phyloP scores from a whole-genome alignment of 2,888 invertebrate genomes.

The Metallyticus violacea region DNA sequence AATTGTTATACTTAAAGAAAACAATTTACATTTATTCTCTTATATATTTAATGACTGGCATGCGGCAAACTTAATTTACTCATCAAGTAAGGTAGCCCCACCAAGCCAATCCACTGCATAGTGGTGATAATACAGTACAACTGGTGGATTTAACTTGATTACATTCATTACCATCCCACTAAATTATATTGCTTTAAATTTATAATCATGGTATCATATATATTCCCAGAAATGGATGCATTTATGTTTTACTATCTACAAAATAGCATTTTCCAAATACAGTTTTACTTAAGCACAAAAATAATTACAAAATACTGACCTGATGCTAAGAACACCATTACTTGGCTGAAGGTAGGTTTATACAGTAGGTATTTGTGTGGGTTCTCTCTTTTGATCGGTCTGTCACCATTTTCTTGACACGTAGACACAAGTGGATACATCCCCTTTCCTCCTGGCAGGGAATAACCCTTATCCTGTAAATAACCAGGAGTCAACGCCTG shows the following conservation, averaged over 20 bases:
- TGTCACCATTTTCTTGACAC: conserved; percentile 65
- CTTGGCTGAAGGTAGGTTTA: conserved; percentile 91
- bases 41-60: no score
- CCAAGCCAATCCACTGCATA: no score
- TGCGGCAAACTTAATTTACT: no score
- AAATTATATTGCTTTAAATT: no score
- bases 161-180: no score
- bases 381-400: conserved; percentile 74
- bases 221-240: no score
- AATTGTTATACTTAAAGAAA: no score
- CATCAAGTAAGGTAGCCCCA: no score
- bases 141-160: no score
- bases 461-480: conserved; percentile 42
- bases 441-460: conserved; percentile 41
- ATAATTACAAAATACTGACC: conserved; percentile 35
- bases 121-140: no score
- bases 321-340: conserved; percentile 85
- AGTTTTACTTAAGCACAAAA: neutral
- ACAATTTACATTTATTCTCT: no score
- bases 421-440: conserved; percentile 49
- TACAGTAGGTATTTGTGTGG: conserved; percentile 96
- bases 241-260: neutral
- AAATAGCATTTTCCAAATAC: neutral
- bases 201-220: no score
- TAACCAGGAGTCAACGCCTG: neutral